Conservation (phyloP, 1,140 invertebrate genomes). For the Diachasma alloeum region DNA sequence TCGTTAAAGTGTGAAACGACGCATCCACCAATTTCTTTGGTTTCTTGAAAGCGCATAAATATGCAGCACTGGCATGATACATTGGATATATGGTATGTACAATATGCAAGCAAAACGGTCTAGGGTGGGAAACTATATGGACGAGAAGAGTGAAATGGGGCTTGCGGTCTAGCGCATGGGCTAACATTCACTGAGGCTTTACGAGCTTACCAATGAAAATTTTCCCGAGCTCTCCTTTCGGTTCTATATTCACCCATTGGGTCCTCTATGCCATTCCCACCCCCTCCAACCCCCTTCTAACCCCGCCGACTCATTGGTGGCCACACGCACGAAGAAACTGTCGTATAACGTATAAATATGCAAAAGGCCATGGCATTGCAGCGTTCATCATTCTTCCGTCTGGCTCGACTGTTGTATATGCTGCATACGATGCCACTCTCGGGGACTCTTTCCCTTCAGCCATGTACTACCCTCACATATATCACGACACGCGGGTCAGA, state of each 20-base stretch:
- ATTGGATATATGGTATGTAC: not conserved
- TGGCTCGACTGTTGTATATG: conserved; percentile 16
- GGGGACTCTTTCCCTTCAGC: not conserved
- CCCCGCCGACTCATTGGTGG: not conserved
- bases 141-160: not conserved
- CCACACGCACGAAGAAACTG: conserved; percentile 1
- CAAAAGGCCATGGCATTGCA: conserved; percentile 15
- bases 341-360: conserved; percentile 21
- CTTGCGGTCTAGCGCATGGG: not conserved
- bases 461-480: not conserved
- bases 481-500: not conserved
- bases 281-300: not conserved
- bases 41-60: not conserved
- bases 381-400: conserved; percentile 23
- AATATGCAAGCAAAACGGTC: not conserved
- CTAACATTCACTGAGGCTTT: conserved; percentile 3
- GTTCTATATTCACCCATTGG: not conserved
- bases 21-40: not conserved
- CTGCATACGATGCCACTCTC: not conserved
- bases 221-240: not conserved
- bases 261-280: too few species aligned
- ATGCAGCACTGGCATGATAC: not conserved
- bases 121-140: not conserved
- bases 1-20: not conserved
- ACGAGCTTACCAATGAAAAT: conserved; percentile 10